Conservation (phyloP, 2,888 invertebrate species). For the Trichopria drosophilae region DNA sequence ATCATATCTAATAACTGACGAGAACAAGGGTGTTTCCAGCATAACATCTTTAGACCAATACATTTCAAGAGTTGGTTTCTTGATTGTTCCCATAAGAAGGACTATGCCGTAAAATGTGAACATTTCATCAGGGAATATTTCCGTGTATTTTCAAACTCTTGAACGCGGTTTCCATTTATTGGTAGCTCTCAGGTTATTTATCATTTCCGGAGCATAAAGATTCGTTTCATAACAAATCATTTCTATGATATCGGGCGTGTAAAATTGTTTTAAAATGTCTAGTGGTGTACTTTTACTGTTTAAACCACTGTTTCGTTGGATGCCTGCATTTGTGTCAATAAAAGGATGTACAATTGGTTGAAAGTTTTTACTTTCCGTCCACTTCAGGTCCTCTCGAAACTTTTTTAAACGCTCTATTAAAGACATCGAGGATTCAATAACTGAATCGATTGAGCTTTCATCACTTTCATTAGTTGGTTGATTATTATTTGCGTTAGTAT, state of each 20-base stretch:
- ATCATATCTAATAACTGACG: no score
- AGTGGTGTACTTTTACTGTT: constrained; percentile 4
- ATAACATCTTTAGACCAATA: background rate
- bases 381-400: background rate
- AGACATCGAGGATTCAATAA: background rate
- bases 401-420: background rate
- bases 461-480: background rate
- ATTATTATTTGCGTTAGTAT: constrained; percentile 1
- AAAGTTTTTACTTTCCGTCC: no score
- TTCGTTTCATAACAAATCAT: constrained; percentile 1
- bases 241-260: constrained; percentile 1
- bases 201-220: background rate
- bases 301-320: constrained; percentile 1
- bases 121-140: background rate
- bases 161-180: background rate
- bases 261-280: constrained; percentile 5
- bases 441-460: background rate
- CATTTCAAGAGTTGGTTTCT: background rate
- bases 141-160: background rate
- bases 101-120: background rate
- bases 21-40: background rate
- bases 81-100: background rate
- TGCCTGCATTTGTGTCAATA: no score
- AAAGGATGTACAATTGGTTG: no score
- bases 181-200: background rate